Evolutionary conservation across 1,140 invertebrate species (phyloP).

Genomic region (Acromyrmex heyeri): DNA sequence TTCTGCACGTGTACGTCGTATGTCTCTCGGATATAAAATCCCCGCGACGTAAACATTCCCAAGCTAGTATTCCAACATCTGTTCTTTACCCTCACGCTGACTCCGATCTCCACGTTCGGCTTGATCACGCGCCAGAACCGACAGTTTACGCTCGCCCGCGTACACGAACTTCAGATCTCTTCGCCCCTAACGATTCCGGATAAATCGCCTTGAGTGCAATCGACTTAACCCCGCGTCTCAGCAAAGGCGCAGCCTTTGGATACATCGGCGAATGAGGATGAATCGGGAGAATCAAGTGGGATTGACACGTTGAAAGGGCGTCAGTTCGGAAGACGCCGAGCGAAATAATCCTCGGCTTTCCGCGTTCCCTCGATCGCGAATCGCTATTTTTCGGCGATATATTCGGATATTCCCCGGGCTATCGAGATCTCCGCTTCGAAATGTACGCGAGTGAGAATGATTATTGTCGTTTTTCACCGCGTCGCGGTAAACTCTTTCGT

Average conservation of each 20-base stretch:
- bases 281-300: constrained; percentile 50
- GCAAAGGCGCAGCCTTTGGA: neutral
- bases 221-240: constrained; percentile 44
- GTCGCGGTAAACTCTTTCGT: constrained; percentile 32
- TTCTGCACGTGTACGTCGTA: constrained; percentile 73
- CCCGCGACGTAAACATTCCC: constrained; percentile 75
- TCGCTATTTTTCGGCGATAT: constrained; percentile 25
- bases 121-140: constrained; percentile 71
- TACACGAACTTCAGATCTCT: neutral
- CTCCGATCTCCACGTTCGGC: constrained; percentile 37
- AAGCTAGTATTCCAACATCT: constrained; percentile 71
- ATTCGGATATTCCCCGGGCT: neutral
- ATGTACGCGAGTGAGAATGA: constrained; percentile 9
- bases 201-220: constrained; percentile 60
- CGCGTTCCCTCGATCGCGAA: constrained; percentile 10
- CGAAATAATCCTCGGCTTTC: constrained; percentile 46
- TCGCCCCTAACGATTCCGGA: constrained; percentile 7
- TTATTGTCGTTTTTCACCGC: constrained; percentile 17
- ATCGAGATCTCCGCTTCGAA: neutral
- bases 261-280: constrained; percentile 15
- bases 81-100: constrained; percentile 65
- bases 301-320: constrained; percentile 50
- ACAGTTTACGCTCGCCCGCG: constrained; percentile 49
- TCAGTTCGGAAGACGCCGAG: constrained; percentile 43
- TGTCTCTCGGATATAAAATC: constrained; percentile 74